Percentiles rank a stretch among this genome's conserved stretches.
These are phyloP conservation scores for Vesta saturnalis DNA, from an alignment of 2,888 invertebrate species.

Conservation along the genomic window DNA sequence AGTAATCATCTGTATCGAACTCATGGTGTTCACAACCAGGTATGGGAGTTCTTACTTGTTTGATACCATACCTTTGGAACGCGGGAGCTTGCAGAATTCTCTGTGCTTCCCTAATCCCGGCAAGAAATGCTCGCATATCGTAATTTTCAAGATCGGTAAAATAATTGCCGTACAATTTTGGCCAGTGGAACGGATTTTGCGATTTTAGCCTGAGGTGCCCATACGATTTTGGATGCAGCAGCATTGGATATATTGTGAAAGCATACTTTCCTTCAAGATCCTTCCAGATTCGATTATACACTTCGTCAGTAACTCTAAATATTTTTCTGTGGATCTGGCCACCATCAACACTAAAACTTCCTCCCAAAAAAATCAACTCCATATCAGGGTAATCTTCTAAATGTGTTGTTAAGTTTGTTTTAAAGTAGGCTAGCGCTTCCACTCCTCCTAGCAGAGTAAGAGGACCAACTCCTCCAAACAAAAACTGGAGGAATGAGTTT, in stretches of 20 bases:
- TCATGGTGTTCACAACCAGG: constrained; percentile 63
- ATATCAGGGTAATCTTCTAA: constrained; percentile 71
- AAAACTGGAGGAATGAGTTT: constrained; percentile 18
- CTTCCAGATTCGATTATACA: constrained; percentile 68
- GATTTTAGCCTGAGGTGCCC: constrained; percentile 75
- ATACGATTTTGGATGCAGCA: constrained; percentile 77
- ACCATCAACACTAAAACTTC: constrained; percentile 56
- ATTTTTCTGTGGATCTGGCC: constrained; percentile 55
- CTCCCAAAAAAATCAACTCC: constrained; percentile 73
- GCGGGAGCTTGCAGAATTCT: constrained; percentile 62
- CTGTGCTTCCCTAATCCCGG: constrained; percentile 63
- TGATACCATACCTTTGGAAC: constrained; percentile 62
- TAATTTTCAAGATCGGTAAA: constrained; percentile 68
- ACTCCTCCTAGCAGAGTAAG: constrained; percentile 67
- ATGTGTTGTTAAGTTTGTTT: constrained; percentile 67
- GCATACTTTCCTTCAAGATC: constrained; percentile 61
- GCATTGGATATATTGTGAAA: constrained; percentile 69
- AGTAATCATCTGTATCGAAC: constrained; percentile 64
- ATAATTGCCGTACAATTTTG: constrained; percentile 83
- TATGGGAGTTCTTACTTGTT: constrained; percentile 59
- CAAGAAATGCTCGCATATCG: constrained; percentile 58
- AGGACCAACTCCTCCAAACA: constrained; percentile 62
- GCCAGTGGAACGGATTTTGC: constrained; percentile 75
- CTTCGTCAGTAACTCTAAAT: constrained; percentile 67
- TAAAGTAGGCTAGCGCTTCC: constrained; percentile 69